Percentiles rank a stretch among this genome's conserved stretches.
phyloP scores from a whole-genome alignment of 1,140 invertebrate species.

The Hylaeus volcanicus region DNA sequence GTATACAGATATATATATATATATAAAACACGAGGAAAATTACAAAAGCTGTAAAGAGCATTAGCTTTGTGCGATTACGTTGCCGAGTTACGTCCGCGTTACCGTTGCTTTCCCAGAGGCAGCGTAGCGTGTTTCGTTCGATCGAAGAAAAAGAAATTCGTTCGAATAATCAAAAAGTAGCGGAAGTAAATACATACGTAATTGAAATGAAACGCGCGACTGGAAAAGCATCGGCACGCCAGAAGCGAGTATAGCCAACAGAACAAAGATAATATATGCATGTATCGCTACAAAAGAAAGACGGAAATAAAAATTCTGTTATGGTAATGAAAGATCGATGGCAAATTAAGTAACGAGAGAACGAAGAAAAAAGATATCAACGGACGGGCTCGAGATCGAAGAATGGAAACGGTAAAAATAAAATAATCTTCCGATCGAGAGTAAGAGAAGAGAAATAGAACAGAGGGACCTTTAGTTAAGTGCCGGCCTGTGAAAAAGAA shows the following conservation, averaged over 20 bases:
- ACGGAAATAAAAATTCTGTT: constrained; percentile 42
- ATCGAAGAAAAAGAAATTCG: too few species aligned
- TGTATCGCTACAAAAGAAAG: constrained; percentile 48
- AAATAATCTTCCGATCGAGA: constrained; percentile 4
- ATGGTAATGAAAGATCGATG: background rate
- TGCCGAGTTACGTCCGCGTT: constrained; percentile 20
- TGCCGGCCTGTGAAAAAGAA: constrained; percentile 67
- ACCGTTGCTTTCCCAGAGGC: constrained; percentile 11
- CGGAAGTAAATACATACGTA: too few species aligned
- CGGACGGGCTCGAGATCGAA: background rate
- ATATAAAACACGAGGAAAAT: constrained; percentile 43
- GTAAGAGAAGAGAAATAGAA: constrained; percentile 40
- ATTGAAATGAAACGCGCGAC: constrained; percentile 2
- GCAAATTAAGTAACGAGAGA: background rate
- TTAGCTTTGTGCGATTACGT: constrained; percentile 67
- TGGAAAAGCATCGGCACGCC: constrained; percentile 31
- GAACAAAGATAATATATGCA: constrained; percentile 47
- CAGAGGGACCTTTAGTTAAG: constrained; percentile 63
- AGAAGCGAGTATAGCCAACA: constrained; percentile 48
- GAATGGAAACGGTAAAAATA: background rate
- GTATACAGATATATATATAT: constrained; percentile 20
- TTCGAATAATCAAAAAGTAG: too few species aligned
- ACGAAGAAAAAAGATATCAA: constrained; percentile 22
- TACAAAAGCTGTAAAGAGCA: constrained; percentile 70
- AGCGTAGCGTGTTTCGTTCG: too few species aligned